Percentiles rank a stretch among this genome's conserved stretches.
Conservation (phyloP, 2,888 invertebrate species). For the Pseudoips prasinana region DNA sequence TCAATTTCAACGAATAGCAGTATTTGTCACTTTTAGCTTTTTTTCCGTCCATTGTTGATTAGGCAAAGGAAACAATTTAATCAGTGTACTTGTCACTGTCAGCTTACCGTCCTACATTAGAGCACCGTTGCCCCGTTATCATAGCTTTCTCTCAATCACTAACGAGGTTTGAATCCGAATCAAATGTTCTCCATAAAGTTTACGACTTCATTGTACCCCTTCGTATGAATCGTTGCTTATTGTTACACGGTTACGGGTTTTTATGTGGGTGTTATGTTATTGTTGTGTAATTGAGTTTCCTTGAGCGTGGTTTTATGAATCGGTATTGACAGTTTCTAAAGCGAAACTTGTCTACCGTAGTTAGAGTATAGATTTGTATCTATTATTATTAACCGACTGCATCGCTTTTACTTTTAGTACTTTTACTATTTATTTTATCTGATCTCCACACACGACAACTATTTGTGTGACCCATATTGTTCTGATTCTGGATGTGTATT, state of each 20-base stretch:
- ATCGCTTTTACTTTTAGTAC: neutral
- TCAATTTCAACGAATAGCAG: too few relatives aligned
- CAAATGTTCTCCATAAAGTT: slow-evolving; percentile 29
- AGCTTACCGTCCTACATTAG: slow-evolving; percentile 24
- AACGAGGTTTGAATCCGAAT: slow-evolving; percentile 20
- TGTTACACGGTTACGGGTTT: slow-evolving; percentile 35
- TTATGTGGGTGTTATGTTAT: slow-evolving; percentile 32
- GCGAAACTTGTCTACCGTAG: too few relatives aligned
- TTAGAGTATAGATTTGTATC: too few relatives aligned
- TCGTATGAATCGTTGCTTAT: slow-evolving; percentile 40
- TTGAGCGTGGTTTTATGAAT: slow-evolving; percentile 31
- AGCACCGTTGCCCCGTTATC: slow-evolving; percentile 25
- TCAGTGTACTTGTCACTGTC: slow-evolving; percentile 22
- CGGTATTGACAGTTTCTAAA: too few relatives aligned
- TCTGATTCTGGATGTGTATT: too few relatives aligned
- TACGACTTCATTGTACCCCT: slow-evolving; percentile 33
- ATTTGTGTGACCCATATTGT: too few relatives aligned
- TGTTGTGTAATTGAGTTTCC: slow-evolving; percentile 40
- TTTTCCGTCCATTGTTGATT: too few relatives aligned
- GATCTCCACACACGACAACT: too few relatives aligned
- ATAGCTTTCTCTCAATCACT: slow-evolving; percentile 11
- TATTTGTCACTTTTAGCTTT: too few relatives aligned
- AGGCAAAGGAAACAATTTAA: slow-evolving; percentile 26
- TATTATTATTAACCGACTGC: too few relatives aligned
- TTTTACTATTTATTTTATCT: too few relatives aligned